Evolutionary conservation across 2,113 vertebrate species (phyloP).

Genomic region (Dunckerocampus dactyliophorus): DNA sequence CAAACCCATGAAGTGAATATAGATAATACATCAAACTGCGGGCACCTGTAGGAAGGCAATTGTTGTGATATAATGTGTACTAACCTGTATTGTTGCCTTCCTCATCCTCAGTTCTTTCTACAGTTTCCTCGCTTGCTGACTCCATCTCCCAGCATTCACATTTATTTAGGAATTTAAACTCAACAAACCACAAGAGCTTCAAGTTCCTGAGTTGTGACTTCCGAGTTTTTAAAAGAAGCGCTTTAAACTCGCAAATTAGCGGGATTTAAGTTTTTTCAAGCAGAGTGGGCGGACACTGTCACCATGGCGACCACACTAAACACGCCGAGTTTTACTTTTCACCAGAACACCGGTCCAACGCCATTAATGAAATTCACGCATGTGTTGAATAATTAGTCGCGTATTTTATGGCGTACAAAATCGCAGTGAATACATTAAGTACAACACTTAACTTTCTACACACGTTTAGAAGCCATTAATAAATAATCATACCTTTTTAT

Average conservation of each 20-base stretch:
- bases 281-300: background rate
- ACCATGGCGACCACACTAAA: slow-evolving; percentile 1
- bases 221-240: no score
- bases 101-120: background rate
- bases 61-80: background rate
- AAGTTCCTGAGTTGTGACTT: no score
- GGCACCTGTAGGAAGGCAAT: no score
- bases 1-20: no score
- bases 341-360: background rate
- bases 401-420: no score
- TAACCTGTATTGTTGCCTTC: background rate
- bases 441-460: no score
- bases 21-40: background rate
- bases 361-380: no score
- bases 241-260: background rate
- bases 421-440: no score
- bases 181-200: background rate
- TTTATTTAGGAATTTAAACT: background rate
- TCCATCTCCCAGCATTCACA: slow-evolving; percentile 3
- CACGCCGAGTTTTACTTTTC: background rate
- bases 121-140: background rate
- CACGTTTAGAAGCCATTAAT: no score
- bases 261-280: background rate
- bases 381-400: no score
- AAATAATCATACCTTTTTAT: no score